These are phyloP conservation scores for Chiropotes sagulatus DNA, from an alignment of 2,797 vertebrate genomes.

Conservation along the genomic window DNA sequence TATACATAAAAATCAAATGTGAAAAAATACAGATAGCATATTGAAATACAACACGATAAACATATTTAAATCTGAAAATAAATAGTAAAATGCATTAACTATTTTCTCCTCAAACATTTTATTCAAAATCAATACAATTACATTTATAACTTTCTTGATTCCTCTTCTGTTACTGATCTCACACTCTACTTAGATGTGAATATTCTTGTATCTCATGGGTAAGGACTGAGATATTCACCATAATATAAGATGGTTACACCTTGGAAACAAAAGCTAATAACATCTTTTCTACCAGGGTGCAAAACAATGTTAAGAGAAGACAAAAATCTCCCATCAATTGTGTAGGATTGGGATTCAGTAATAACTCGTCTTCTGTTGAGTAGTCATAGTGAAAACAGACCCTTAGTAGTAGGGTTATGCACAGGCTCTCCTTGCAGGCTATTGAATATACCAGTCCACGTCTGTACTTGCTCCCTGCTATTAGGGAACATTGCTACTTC, in stretches of 20 bases:
- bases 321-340: background rate
- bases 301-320: background rate
- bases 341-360: background rate
- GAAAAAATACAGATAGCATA: background rate
- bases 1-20: background rate
- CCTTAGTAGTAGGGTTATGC: background rate
- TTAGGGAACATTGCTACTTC: background rate
- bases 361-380: background rate
- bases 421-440: accelerated
- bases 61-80: background rate
- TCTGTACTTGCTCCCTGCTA: background rate
- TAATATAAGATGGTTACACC: background rate
- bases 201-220: background rate
- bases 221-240: background rate
- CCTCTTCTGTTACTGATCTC: background rate
- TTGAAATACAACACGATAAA: background rate
- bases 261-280: background rate
- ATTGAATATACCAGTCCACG: no score
- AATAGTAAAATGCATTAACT: background rate
- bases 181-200: background rate
- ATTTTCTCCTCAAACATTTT: background rate
- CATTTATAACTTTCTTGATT: background rate
- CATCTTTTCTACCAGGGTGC: background rate
- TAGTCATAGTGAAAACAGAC: background rate
- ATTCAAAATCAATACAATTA: background rate